Conservation (phyloP, 2,797 vertebrate species). For the Mormyrus hasselquistii region DNA sequence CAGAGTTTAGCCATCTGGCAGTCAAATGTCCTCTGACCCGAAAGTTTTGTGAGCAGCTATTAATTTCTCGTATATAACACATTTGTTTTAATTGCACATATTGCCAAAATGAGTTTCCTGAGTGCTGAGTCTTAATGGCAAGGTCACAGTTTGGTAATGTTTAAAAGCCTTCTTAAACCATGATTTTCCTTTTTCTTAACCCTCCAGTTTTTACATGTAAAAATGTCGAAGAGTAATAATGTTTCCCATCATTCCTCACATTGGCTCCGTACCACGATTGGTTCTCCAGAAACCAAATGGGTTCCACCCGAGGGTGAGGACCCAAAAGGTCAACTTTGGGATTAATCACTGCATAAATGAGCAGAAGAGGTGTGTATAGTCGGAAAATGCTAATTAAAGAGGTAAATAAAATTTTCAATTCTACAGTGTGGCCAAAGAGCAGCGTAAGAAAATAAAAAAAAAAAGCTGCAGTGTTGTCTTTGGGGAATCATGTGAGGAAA, state of each 20-base stretch:
- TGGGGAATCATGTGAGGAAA: neutral
- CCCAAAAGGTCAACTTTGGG: neutral
- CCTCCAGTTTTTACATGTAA: neutral
- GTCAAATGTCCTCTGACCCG: conserved; percentile 3
- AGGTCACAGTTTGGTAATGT: neutral
- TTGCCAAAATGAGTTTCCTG: neutral
- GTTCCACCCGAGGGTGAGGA: neutral
- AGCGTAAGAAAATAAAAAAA: neutral
- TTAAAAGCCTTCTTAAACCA: neutral
- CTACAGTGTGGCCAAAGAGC: neutral
- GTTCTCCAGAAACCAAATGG: neutral
- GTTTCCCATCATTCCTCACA: neutral
- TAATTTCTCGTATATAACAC: neutral
- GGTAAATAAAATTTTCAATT: neutral
- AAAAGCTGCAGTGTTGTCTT: neutral
- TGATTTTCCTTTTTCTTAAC: neutral
- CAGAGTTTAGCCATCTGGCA: neutral
- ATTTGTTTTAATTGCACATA: neutral
- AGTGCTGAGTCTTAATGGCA: neutral
- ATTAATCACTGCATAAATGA: neutral
- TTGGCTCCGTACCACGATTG: neutral
- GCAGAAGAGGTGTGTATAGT: neutral
- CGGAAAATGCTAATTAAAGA: conserved; percentile 5
- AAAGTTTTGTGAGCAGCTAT: neutral
- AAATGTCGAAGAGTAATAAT: neutral